These are phyloP conservation scores for Sarcophaga peregrina DNA, from an alignment of 1,140 invertebrate species.

Conservation along the genomic window DNA sequence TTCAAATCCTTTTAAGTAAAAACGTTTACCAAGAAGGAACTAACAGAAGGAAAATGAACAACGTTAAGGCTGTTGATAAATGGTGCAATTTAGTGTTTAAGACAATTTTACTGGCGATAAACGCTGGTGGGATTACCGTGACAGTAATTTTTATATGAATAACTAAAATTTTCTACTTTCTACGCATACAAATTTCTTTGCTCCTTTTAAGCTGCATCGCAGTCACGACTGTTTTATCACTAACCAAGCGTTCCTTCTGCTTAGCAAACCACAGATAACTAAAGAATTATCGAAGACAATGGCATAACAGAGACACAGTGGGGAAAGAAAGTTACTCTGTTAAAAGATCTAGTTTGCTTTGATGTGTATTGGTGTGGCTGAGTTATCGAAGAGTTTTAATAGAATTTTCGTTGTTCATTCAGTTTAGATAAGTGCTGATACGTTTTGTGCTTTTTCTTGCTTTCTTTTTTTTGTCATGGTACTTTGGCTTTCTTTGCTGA, in stretches of 20 bases:
- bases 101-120: conserved; percentile 9
- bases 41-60: background rate
- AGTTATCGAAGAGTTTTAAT: conserved; percentile 31
- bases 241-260: no score
- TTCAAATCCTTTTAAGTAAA: no score
- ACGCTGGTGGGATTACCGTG: background rate
- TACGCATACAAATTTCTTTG: no score
- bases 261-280: no score
- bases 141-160: background rate
- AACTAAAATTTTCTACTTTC: background rate
- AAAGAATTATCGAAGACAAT: background rate
- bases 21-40: no score
- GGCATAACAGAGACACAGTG: background rate
- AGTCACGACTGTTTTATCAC: no score
- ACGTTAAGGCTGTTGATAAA: background rate
- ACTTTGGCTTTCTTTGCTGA: background rate
- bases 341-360: no score
- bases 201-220: no score
- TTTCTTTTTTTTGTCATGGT: background rate
- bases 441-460: conserved; percentile 6
- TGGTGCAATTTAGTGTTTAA: background rate
- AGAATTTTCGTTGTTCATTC: conserved; percentile 37
- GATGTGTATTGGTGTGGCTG: background rate
- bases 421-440: conserved; percentile 36
- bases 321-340: no score